phyloP scores from a whole-genome alignment of 2,888 invertebrate species.

The Ferdinandea cuprea region DNA sequence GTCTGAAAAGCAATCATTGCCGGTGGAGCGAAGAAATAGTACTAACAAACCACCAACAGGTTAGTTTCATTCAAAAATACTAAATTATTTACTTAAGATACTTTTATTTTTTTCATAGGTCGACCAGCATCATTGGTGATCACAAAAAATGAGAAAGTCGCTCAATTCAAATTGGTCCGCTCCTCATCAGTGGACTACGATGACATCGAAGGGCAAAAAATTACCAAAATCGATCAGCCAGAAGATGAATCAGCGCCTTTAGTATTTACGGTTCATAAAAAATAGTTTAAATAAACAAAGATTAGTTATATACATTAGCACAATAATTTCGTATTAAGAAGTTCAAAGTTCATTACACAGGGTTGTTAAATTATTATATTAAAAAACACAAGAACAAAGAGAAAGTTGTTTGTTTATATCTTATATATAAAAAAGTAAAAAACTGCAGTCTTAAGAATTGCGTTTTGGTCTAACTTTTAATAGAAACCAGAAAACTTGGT shows the following conservation, averaged over 20 bases:
- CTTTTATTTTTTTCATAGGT: slow-evolving; percentile 76
- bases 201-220: slow-evolving; percentile 80
- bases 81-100: not conserved
- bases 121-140: slow-evolving; percentile 82
- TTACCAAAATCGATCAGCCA: slow-evolving; percentile 76
- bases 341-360: slow-evolving; percentile 43
- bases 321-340: slow-evolving; percentile 49
- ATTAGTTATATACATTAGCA: slow-evolving; percentile 18
- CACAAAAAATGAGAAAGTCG: slow-evolving; percentile 79
- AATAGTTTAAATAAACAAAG: slow-evolving; percentile 71
- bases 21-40: slow-evolving; percentile 75
- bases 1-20: slow-evolving; percentile 78
- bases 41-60: slow-evolving; percentile 80
- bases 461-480: not conserved
- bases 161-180: slow-evolving; percentile 82
- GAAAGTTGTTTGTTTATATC: slow-evolving; percentile 21
- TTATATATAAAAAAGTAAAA: not conserved
- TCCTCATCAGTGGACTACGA: slow-evolving; percentile 83
- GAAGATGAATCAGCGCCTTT: slow-evolving; percentile 82
- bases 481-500: too few species aligned
- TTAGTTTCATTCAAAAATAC: slow-evolving; percentile 57
- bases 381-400: too few species aligned
- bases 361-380: slow-evolving; percentile 45
- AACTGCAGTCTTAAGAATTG: not conserved
- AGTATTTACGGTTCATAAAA: slow-evolving; percentile 81